These are phyloP conservation scores for Nansenia antarctica DNA, from an alignment of 2,113 vertebrate genomes.

Conservation along the genomic window DNA sequence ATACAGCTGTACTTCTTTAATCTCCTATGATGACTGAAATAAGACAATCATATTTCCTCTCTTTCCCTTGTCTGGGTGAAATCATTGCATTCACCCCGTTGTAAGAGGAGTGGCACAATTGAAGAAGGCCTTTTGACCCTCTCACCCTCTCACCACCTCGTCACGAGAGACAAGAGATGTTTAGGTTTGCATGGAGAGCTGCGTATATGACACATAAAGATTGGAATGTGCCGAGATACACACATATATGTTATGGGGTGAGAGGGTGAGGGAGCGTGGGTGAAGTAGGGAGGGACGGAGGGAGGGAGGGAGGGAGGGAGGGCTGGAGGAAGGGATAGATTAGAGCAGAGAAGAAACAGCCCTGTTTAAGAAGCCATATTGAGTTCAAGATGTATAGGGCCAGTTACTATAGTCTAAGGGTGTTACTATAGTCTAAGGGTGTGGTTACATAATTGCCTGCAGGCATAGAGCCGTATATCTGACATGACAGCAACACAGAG, in stretches of 20 bases:
- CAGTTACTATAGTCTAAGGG: background rate
- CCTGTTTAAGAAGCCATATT: conserved; percentile 21
- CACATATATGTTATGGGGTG: conserved; percentile 59
- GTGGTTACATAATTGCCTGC: background rate
- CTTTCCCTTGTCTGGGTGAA: background rate
- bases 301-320: conserved; percentile 3
- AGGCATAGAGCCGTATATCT: background rate
- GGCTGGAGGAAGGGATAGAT: conserved; percentile 32
- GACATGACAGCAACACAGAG: background rate
- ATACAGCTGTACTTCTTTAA: conserved; percentile 16
- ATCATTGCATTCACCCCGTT: background rate
- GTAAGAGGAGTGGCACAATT: background rate
- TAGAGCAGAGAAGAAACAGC: background rate
- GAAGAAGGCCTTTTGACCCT: background rate
- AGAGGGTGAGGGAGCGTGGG: conserved; percentile 4
- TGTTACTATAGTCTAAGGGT: background rate
- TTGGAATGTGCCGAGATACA: conserved; percentile 65
- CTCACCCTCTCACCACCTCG: conserved; percentile 13
- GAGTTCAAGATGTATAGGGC: background rate
- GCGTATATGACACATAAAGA: conserved; percentile 49
- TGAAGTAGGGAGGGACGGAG: background rate
- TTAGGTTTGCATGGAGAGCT: conserved; percentile 51
- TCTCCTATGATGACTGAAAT: background rate
- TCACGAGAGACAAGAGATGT: conserved; percentile 41
- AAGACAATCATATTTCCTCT: background rate